These are phyloP conservation scores for Columba guinea DNA, from an alignment of 2,797 vertebrate genomes.

Conservation along the genomic window DNA sequence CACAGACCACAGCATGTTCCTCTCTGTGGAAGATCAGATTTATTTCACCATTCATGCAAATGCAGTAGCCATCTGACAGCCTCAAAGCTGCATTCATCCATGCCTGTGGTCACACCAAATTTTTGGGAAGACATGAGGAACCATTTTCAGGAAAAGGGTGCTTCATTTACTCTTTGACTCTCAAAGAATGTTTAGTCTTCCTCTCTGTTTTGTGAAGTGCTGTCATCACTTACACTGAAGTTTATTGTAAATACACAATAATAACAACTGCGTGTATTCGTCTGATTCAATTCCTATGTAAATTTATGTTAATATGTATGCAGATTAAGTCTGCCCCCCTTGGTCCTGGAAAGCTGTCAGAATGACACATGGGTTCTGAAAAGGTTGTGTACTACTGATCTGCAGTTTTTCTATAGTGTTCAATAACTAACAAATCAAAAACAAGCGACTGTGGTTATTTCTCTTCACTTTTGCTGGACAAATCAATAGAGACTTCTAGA, in stretches of 20 bases:
- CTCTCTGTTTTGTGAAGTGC: conserved; percentile 54
- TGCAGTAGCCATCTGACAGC: background rate
- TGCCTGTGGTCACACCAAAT: background rate
- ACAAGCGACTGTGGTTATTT: background rate
- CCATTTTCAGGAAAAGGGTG: conserved; percentile 9
- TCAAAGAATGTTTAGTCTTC: conserved; percentile 59
- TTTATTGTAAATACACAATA: conserved; percentile 72
- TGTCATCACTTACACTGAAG: conserved; percentile 61
- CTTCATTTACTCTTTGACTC: conserved; percentile 46
- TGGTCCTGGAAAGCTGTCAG: conserved; percentile 56
- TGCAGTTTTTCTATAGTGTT: background rate
- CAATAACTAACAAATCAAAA: background rate
- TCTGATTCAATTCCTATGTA: conserved; percentile 57
- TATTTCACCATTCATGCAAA: background rate
- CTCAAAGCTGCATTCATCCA: background rate
- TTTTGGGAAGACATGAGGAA: background rate
- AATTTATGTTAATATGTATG: conserved; percentile 64
- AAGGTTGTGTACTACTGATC: conserved; percentile 45
- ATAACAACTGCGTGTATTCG: conserved; percentile 61
- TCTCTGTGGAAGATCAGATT: background rate
- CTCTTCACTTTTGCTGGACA: background rate
- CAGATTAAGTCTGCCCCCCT: conserved; percentile 53
- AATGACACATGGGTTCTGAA: conserved; percentile 60
- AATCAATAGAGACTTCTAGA: background rate
- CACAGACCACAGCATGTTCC: background rate